These are phyloP conservation scores for Galagoides demidoff DNA, from an alignment of 2,797 vertebrate species.

Conservation along the genomic window DNA sequence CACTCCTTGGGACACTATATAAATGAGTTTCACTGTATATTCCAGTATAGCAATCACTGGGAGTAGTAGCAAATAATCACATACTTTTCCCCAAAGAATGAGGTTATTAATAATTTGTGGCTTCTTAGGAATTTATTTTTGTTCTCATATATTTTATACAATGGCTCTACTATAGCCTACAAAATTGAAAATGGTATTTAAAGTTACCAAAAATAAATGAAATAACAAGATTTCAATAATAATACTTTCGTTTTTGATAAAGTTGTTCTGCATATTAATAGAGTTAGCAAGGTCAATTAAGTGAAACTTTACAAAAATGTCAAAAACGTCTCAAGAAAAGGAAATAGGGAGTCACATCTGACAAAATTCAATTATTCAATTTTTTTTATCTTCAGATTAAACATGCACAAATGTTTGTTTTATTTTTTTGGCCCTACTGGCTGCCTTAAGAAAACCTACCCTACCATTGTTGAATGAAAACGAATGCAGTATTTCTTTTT, in stretches of 20 bases:
- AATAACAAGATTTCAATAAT: conserved; percentile 38
- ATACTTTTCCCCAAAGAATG: conserved; percentile 43
- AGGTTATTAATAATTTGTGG: background rate
- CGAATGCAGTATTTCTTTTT: background rate
- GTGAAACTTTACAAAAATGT: conserved; percentile 57
- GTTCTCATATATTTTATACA: background rate
- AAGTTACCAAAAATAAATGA: conserved; percentile 42
- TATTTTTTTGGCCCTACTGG: background rate
- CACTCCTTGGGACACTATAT: background rate
- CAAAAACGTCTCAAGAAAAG: conserved; percentile 56
- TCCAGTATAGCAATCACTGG: background rate
- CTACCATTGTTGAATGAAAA: background rate
- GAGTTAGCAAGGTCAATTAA: conserved; percentile 15
- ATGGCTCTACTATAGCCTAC: background rate
- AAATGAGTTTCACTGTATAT: conserved; percentile 59
- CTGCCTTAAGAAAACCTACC: background rate
- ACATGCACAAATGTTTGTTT: conserved; percentile 27
- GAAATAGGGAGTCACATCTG: background rate
- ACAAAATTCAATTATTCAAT: background rate
- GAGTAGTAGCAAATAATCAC: conserved; percentile 50
- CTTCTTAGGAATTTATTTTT: conserved; percentile 45
- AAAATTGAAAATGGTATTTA: conserved; percentile 50
- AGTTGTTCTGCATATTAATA: conserved; percentile 49
- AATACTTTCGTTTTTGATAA: conserved; percentile 33
- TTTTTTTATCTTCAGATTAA: conserved; percentile 21